Conservation (phyloP, 2,888 invertebrate species). For the Zele albiditarsus region DNA sequence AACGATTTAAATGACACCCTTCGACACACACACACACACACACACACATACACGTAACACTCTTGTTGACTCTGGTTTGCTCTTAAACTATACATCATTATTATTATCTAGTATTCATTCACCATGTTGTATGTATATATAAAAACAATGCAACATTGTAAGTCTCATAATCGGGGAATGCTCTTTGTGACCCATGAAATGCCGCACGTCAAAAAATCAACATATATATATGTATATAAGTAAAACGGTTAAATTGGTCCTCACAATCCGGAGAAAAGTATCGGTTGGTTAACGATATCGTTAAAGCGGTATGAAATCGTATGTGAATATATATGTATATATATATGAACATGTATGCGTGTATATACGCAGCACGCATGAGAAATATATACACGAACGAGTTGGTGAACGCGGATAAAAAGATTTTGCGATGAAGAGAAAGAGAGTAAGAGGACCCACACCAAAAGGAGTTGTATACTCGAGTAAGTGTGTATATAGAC, state of each 20-base stretch:
- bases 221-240: background rate
- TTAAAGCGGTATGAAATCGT: slow-evolving; percentile 18
- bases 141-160: background rate
- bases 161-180: background rate
- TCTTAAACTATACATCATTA: background rate
- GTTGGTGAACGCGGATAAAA: slow-evolving; percentile 34
- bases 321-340: background rate
- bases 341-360: background rate
- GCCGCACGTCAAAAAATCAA: slow-evolving; percentile 19
- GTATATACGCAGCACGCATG: background rate
- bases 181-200: background rate
- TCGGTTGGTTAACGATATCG: slow-evolving; percentile 44
- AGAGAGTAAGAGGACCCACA: slow-evolving; percentile 10
- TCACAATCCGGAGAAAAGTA: slow-evolving; percentile 20
- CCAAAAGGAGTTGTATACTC: background rate
- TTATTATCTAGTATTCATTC: background rate
- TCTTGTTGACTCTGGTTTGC: background rate
- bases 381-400: slow-evolving; percentile 26
- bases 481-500: background rate
- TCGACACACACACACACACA: slow-evolving; percentile 15
- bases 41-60: slow-evolving; percentile 5
- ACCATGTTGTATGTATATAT: background rate
- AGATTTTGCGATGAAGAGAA: slow-evolving; percentile 11
- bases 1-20: slow-evolving; percentile 42
- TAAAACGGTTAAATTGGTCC: slow-evolving; percentile 28